A percentile compares a stretch with the other conserved stretches of the same genome.
Evolutionary conservation across 2,797 vertebrate species (phyloP).

Genomic region (Simalia tracyae): DNA sequence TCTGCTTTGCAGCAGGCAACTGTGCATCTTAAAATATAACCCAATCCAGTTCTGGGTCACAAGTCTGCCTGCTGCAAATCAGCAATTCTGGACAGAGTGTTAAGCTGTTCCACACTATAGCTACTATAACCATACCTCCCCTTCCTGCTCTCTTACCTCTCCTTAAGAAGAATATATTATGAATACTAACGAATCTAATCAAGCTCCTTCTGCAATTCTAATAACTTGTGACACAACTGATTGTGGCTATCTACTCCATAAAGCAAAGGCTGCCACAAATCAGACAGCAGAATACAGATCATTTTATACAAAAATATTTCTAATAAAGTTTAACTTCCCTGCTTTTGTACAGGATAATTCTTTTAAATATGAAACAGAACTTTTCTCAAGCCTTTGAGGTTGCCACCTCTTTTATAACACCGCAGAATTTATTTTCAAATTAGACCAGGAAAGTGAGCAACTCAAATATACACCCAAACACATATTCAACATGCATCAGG

Average conservation of each 20-base stretch:
- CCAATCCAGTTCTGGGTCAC: neutral
- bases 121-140: neutral
- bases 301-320: neutral
- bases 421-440: neutral
- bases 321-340: neutral
- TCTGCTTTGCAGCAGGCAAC: neutral
- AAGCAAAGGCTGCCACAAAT: neutral
- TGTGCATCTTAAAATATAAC: neutral
- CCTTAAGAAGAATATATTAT: neutral
- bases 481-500: neutral
- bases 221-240: neutral
- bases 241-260: neutral
- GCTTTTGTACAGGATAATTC: neutral
- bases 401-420: neutral
- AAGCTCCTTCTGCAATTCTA: neutral
- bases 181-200: neutral
- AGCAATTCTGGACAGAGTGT: neutral
- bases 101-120: neutral
- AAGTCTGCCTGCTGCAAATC: neutral
- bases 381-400: neutral
- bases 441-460: neutral
- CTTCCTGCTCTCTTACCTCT: neutral
- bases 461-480: neutral
- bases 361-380: neutral
- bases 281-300: neutral